These are phyloP conservation scores for Cheilosia soror DNA, from an alignment of 2,888 invertebrate species.

Conservation along the genomic window DNA sequence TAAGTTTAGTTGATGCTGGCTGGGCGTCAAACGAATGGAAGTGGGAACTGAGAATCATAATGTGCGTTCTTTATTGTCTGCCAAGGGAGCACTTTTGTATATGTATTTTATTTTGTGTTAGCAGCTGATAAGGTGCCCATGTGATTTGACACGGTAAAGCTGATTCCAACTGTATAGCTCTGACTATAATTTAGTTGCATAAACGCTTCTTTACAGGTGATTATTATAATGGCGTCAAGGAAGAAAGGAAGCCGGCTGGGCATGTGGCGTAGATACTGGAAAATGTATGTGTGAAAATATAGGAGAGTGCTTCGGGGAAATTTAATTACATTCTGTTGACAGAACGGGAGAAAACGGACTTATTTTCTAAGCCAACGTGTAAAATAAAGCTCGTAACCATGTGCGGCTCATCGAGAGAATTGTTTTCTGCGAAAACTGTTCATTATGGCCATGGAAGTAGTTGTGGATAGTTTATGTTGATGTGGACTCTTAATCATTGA, in stretches of 20 bases:
- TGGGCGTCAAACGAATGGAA: constrained; percentile 11
- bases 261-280: background rate
- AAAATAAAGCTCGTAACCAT: too few species aligned
- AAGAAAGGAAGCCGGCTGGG: background rate
- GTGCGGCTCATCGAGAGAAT: too few species aligned
- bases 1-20: background rate
- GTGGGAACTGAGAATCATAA: constrained; percentile 52
- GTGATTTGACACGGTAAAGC: constrained; percentile 13
- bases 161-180: constrained; percentile 6
- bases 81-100: constrained; percentile 30
- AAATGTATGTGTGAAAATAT: background rate
- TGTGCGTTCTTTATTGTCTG: constrained; percentile 41
- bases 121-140: constrained; percentile 22
- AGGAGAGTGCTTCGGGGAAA: background rate
- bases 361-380: too few species aligned
- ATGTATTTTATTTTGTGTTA: constrained; percentile 1
- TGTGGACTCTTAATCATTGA: too few species aligned
- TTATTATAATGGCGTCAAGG: constrained; percentile 12
- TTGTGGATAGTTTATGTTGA: too few species aligned
- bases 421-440: too few species aligned
- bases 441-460: too few species aligned
- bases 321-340: constrained; percentile 12
- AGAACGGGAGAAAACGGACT: background rate
- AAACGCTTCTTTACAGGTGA: constrained; percentile 18
- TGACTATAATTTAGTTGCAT: constrained; percentile 37